phyloP scores from a whole-genome alignment of 2,888 invertebrate genomes.

The Argyra leucocephala region DNA sequence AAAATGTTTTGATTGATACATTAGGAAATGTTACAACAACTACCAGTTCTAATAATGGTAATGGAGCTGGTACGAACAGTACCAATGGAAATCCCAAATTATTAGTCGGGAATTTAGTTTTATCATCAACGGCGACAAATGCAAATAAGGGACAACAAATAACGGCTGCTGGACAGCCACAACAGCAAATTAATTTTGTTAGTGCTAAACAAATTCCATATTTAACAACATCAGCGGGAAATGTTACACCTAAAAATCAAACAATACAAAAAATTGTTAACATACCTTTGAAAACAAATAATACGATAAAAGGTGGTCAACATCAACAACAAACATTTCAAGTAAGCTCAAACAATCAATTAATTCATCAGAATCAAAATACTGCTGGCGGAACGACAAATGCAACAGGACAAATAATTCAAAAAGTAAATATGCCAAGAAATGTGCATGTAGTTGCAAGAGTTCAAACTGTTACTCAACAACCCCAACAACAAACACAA shows the following conservation, averaged over 20 bases:
- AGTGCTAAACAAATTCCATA: slow-evolving; percentile 35
- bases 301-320: slow-evolving; percentile 15
- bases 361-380: not conserved
- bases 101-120: slow-evolving; percentile 40
- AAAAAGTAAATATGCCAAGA: slow-evolving; percentile 32
- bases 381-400: slow-evolving; percentile 5
- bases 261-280: slow-evolving; percentile 22
- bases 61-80: slow-evolving; percentile 23
- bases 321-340: slow-evolving; percentile 15
- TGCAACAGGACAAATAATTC: slow-evolving; percentile 25
- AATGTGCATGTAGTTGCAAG: slow-evolving; percentile 37
- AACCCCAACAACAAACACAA: slow-evolving; percentile 22
- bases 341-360: not conserved
- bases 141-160: slow-evolving; percentile 16
- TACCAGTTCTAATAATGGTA: slow-evolving; percentile 19
- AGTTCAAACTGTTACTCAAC: slow-evolving; percentile 29
- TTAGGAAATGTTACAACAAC: slow-evolving; percentile 28
- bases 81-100: slow-evolving; percentile 34
- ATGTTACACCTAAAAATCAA: slow-evolving; percentile 5
- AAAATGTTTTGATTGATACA: slow-evolving; percentile 40
- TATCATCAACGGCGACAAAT: slow-evolving; percentile 34
- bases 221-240: slow-evolving; percentile 33
- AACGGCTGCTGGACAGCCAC: slow-evolving; percentile 21
- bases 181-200: slow-evolving; percentile 34
- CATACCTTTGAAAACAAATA: slow-evolving; percentile 21